Conservation (phyloP, 2,797 vertebrate genomes). For the Diglossa cyanea region DNA sequence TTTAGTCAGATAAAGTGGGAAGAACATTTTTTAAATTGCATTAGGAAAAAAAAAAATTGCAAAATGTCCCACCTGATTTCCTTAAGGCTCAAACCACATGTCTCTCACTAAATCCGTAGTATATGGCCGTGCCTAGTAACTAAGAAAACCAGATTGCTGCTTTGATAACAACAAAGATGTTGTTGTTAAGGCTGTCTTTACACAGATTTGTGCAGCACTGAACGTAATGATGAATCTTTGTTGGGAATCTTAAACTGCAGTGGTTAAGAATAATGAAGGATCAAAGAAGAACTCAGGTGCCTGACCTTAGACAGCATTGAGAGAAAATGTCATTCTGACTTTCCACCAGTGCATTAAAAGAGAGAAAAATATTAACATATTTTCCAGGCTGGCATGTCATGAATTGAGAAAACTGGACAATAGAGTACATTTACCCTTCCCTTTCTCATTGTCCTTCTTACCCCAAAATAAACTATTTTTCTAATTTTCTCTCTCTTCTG, state of each 20-base stretch:
- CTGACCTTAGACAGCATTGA: neutral
- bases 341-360: neutral
- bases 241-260: neutral
- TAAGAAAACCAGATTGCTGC: neutral
- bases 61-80: neutral
- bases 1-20: neutral
- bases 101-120: neutral
- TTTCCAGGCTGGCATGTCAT: neutral
- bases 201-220: neutral
- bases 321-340: neutral
- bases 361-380: neutral
- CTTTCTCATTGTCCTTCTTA: neutral
- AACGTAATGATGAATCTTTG: neutral
- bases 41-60: neutral
- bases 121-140: neutral
- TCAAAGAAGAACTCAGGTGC: neutral
- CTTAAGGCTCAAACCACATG: neutral
- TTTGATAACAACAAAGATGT: neutral
- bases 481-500: neutral
- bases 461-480: neutral
- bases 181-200: neutral
- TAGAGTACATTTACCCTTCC: neutral
- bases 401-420: neutral
- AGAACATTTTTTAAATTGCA: neutral
- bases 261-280: neutral